Conservation (phyloP, 1,140 invertebrate species). For the Anoplolepis gracilipes region DNA sequence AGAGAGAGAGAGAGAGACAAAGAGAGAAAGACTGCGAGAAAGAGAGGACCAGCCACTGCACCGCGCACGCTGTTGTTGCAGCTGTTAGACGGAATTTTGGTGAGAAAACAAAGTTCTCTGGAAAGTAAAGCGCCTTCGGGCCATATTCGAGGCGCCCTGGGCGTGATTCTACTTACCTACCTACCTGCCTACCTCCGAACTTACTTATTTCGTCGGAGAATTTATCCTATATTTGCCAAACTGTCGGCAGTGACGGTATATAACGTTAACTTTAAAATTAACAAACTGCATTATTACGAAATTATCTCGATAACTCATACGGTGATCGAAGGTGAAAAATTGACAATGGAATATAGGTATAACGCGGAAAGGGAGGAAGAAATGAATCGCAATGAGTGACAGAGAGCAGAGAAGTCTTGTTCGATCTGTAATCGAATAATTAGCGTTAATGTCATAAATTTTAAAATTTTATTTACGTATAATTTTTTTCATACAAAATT, state of each 20-base stretch:
- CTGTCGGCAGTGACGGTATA: not conserved
- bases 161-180: conserved; percentile 51
- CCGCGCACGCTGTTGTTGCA: conserved; percentile 71
- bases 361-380: not conserved
- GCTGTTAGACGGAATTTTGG: conserved; percentile 74
- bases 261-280: conserved; percentile 51
- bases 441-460: too few species aligned
- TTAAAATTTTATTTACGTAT: too few species aligned
- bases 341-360: not conserved
- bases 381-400: not conserved
- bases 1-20: conserved; percentile 33
- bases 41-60: conserved; percentile 17
- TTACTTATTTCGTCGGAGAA: conserved; percentile 49
- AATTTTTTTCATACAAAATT: too few species aligned
- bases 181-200: conserved; percentile 34
- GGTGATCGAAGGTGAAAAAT: not conserved
- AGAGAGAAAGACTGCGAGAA: conserved; percentile 55
- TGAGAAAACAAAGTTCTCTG: conserved; percentile 75
- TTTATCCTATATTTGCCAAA: conserved; percentile 57
- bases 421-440: too few species aligned
- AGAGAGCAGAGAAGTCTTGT: not conserved
- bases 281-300: conserved; percentile 31
- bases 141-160: conserved; percentile 56
- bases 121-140: conserved; percentile 74
- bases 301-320: conserved; percentile 1